Conservation (phyloP, 2,113 vertebrate species). For the Chelonoidis abingdonii region DNA sequence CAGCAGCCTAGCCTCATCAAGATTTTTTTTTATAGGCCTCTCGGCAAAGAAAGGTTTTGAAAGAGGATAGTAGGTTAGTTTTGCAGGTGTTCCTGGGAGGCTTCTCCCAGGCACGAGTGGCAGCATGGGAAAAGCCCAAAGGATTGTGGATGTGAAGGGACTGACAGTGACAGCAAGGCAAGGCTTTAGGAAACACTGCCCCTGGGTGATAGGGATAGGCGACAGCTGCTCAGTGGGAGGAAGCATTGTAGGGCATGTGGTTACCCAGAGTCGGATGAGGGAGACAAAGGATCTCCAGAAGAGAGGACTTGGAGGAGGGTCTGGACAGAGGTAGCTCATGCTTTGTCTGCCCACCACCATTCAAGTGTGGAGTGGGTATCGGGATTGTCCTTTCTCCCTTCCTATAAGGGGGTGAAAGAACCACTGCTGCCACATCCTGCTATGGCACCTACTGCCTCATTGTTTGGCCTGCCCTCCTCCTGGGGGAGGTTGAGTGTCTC, state of each 20-base stretch:
- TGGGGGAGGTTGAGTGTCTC: neutral
- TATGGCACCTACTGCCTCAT: neutral
- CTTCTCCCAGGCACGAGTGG: neutral
- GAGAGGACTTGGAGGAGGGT: neutral
- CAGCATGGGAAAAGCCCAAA: neutral
- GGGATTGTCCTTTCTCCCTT: neutral
- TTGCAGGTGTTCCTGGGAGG: neutral
- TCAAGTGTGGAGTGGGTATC: neutral
- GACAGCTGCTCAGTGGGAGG: neutral
- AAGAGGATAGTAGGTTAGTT: neutral
- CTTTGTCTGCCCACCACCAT: neutral
- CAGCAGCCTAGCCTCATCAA: neutral
- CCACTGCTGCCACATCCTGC: neutral
- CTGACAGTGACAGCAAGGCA: neutral
- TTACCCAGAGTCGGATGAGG: neutral
- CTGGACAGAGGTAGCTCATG: neutral
- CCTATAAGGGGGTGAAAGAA: neutral
- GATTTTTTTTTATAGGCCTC: neutral
- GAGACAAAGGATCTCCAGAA: neutral
- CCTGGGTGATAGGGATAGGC: neutral
- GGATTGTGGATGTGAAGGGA: neutral
- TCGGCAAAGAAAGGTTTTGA: neutral
- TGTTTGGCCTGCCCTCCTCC: neutral
- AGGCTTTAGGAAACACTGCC: neutral
- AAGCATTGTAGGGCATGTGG: rapidly evolving